Evolutionary conservation across 2,113 vertebrate genomes (phyloP), one percentile per base, ranked within the genome.

Genomic region (Pithys albifrons): DNA sequence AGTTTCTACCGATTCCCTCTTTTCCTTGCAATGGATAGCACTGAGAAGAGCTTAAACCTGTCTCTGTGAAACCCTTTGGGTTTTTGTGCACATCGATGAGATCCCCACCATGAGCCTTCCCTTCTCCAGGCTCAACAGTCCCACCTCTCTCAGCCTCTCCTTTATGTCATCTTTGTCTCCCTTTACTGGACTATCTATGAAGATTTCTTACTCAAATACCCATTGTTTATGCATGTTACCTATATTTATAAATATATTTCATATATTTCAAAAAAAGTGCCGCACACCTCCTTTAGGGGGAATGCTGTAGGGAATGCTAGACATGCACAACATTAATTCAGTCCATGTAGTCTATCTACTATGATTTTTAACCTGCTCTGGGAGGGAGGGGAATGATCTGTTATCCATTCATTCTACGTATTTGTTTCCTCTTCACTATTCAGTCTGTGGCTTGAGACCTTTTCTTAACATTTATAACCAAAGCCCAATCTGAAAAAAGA

Each of bases 381-480:
- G 15, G 25, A 69, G 20, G 6, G 15, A 73, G 1, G 3, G 39
- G 14, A 4, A 18, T 15, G 55, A 41, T 28, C 9, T 4, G 0
- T 37, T 23, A 71, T 9, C n/a, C 45, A 76, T 78, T 69, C 66
- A 48, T 12, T 22, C 25, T 59, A 69, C 29, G 28, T 14, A 10
- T 46, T 64, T 88, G 2, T 76, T 88, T 82, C 31, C 35, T 84
- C 22, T 82, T 79, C 27, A 33, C 19, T 62, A 17, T 51, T 81
- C 52, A 54, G 22, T 37, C 8, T 69, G 35, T 48, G 57, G 33
- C 24, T 91, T 58, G 17, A 88, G 48, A 17, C 29, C 8, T 54
- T 57, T 41, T 59, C 51, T 51, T 27, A 55, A 65, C 19, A 79
- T 18, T 89, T 71, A 45, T 59, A 83, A 59, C 17, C 45, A 89